Base-by-base conservation (phyloP, 1,140 invertebrate species). In the Zaprionus capensis region DNA sequence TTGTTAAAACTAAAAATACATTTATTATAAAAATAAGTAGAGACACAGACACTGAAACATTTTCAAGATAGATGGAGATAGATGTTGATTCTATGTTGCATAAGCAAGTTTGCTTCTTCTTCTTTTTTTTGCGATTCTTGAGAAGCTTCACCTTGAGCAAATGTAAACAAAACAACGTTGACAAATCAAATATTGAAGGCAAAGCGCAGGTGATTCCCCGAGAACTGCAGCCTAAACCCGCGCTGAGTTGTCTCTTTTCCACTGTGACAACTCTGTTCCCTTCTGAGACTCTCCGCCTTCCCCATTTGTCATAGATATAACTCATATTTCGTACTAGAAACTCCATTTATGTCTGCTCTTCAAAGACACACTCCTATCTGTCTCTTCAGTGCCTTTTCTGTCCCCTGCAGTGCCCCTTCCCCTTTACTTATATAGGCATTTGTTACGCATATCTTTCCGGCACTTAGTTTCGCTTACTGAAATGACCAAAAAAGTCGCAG, bases 391-490 rank as follows among this genome's bases (percentile, higher is more conserved):
- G 12, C 6, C 31, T 11, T 11, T 34, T 11, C 31, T 34, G 26
- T 9, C 31, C 31, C 3, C 31, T 0, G 9, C 9, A 34, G 31
- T 34, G 9, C 9, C 31, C 5, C 38, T 62, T 14, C 34, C 22
- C 3, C 9, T 5, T 7, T 44, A 31, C 46, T 69, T 65, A 49
- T 70, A 41, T 46, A 9, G 41, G 71, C 66, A 59, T 80, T 73
- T 65, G 76, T 66, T 75, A 81, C 68, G 78, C 85, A 90, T 88
- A 88, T 87, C 85, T 88, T 84, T 88, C 84, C 84, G 85, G 85
- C 85, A 88, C 81, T 88, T 87, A 88, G 78, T 71, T 81, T 75
- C 71, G 68, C 65, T 83, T 58, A 71, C 58, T 58, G 26, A 80
- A 80, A 78, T 69, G 66, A 69, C 64, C 66, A 68, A 57, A 66